A percentile compares a stretch with the other conserved stretches of the same genome.
Evolutionary conservation across 2,113 vertebrate species (phyloP).

Genomic region (Apteryx owenii): DNA sequence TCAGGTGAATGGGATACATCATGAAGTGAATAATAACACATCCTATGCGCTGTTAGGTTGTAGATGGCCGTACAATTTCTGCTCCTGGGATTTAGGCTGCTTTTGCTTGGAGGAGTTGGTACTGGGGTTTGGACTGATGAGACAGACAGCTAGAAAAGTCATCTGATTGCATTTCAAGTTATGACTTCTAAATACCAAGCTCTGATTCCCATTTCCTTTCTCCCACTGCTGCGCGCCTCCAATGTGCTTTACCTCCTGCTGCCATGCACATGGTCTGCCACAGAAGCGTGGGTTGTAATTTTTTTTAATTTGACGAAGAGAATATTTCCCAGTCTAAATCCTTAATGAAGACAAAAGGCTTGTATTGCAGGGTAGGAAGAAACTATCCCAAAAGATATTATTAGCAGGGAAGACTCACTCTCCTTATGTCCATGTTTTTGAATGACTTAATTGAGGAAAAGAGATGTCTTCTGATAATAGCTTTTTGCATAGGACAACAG

Average conservation of each 20-base stretch:
- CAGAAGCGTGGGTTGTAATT: slow-evolving; percentile 23
- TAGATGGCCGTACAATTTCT: neutral
- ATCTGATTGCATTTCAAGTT: neutral
- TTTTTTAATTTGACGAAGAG: slow-evolving; percentile 46
- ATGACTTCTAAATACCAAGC: slow-evolving; percentile 39
- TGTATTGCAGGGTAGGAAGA: slow-evolving; percentile 43
- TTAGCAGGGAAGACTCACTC: slow-evolving; percentile 51
- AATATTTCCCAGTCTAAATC: slow-evolving; percentile 49
- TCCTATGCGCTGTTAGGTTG: neutral
- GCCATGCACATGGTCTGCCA: slow-evolving; percentile 37
- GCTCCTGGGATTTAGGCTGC: neutral
- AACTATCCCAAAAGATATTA: slow-evolving; percentile 8
- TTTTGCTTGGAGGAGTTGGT: neutral
- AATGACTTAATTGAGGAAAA: slow-evolving; percentile 45
- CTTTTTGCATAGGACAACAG: neutral
- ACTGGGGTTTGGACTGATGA: neutral
- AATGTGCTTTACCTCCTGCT: slow-evolving; percentile 45
- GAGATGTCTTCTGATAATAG: neutral
- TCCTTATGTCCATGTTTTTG: slow-evolving; percentile 51
- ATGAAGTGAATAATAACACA: neutral
- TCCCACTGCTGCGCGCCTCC: neutral
- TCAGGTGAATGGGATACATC: neutral
- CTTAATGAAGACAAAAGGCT: slow-evolving; percentile 59
- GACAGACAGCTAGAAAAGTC: neutral
- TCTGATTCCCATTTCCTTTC: slow-evolving; percentile 29